These are phyloP conservation scores for Oscheius myriophilus DNA, from an alignment of 2,888 invertebrate species.

Conservation along the genomic window DNA sequence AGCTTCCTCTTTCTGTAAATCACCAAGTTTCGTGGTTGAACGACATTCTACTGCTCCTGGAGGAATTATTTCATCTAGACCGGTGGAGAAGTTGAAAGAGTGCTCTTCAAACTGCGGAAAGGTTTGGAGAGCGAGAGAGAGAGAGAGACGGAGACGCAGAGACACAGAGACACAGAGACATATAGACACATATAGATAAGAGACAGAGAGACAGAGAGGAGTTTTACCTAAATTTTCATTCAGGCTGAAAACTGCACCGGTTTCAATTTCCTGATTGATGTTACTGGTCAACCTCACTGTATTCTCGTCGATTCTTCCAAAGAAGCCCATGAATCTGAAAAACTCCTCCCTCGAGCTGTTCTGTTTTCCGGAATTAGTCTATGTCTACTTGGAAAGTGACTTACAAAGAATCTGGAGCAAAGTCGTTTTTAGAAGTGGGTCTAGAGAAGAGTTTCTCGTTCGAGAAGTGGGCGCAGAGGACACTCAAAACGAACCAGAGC, in stretches of 20 bases:
- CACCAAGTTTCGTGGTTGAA: constrained; percentile 9
- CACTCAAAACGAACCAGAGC: constrained; percentile 7
- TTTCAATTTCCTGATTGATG: constrained; percentile 26
- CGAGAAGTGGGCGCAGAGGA: constrained; percentile 36
- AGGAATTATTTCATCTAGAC: background rate
- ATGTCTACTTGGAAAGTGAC: no score
- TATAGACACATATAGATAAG: no score
- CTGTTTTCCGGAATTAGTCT: constrained; percentile 23
- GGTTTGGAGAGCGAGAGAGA: no score
- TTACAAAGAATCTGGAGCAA: background rate
- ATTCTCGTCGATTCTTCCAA: constrained; percentile 20
- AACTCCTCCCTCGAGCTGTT: constrained; percentile 20
- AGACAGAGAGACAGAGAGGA: no score
- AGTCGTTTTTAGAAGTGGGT: constrained; percentile 33
- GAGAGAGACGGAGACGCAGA: no score
- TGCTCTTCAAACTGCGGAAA: background rate
- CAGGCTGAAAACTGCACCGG: constrained; percentile 13
- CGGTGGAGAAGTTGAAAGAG: constrained; percentile 2
- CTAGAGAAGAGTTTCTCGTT: constrained; percentile 42
- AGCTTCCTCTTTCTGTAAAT: no score
- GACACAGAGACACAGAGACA: no score
- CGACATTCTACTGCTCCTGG: constrained; percentile 5
- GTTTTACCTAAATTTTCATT: no score
- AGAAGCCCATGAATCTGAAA: constrained; percentile 16
- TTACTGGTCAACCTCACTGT: constrained; percentile 9